Conservation (phyloP, 1,140 invertebrate species). For the Pteromalus puparum region DNA sequence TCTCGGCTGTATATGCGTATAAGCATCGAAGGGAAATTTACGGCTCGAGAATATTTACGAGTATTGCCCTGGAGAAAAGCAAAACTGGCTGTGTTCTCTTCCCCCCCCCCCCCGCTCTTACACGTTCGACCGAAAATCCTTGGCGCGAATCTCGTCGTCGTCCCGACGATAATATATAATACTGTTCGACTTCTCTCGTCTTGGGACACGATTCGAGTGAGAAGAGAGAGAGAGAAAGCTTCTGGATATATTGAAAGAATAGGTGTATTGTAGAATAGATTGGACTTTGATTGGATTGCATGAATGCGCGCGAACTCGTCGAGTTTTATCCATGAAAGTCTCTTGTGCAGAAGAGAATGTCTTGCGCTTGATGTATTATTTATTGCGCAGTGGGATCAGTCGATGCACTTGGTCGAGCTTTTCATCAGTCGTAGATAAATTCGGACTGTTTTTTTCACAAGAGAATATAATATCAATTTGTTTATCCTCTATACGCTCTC, state of each 20-base stretch:
- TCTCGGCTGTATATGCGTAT: neutral
- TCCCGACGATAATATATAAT: neutral
- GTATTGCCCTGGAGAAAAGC: conserved; percentile 35
- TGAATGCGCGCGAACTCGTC: neutral
- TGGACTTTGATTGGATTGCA: conserved; percentile 42
- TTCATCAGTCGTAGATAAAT: neutral
- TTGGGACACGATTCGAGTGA: neutral
- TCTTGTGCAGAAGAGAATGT: neutral
- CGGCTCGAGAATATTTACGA: conserved; percentile 48
- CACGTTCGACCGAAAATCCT: neutral
- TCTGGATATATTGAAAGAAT: conserved; percentile 36
- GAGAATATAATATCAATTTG: conserved; percentile 12
- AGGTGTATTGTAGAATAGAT: conserved; percentile 30
- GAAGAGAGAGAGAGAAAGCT: neutral
- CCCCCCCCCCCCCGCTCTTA: too few relatives aligned
- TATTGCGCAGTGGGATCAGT: neutral
- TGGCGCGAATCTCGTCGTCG: conserved; percentile 20
- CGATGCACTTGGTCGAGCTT: neutral
- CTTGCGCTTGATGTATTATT: neutral
- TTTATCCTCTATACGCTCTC: neutral
- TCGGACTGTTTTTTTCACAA: conserved; percentile 21
- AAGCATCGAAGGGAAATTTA: conserved; percentile 52
- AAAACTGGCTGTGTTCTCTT: neutral
- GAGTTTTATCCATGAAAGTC: neutral
- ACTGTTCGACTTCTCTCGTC: neutral